These are phyloP conservation scores for Tethya wilhelma DNA, from an alignment of 37 sponge, comb jelly and placozoan genomes.

Conservation along the genomic window DNA sequence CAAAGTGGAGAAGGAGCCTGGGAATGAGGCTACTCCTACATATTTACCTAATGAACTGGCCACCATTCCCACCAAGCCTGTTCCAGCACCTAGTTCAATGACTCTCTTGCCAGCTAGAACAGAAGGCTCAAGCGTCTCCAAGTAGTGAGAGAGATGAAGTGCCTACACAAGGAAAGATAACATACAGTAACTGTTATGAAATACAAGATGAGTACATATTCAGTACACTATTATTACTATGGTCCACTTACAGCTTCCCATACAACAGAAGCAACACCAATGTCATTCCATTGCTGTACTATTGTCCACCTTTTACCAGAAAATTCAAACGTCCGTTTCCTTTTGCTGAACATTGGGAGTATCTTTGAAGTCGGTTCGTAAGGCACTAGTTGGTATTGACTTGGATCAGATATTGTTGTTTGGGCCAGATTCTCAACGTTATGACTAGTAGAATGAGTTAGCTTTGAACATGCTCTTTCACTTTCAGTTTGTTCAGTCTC, in stretches of 20 bases:
- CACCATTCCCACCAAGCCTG: slow-evolving; percentile 77
- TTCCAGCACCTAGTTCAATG: slow-evolving; percentile 81
- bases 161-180: not conserved
- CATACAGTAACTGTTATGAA: not conserved
- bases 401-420: too few species aligned
- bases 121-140: slow-evolving; percentile 12
- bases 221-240: not conserved
- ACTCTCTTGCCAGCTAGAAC: slow-evolving; percentile 30
- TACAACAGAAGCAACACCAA: slow-evolving; percentile 69
- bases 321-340: slow-evolving; percentile 25
- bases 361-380: not conserved
- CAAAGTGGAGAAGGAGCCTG: not conserved
- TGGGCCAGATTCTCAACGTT: too few species aligned
- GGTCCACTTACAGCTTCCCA: slow-evolving; percentile 73
- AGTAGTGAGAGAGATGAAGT: slow-evolving; percentile 40
- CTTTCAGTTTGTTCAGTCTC: too few species aligned
- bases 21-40: not conserved
- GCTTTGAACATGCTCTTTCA: too few species aligned
- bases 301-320: slow-evolving; percentile 38
- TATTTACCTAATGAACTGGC: slow-evolving; percentile 61
- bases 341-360: slow-evolving; percentile 27
- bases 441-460: too few species aligned
- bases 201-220: not conserved
- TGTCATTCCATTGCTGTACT: slow-evolving; percentile 52
- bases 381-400: slow-evolving; percentile 25